These are phyloP conservation scores for Petrophora chlorosata DNA, from an alignment of 2,888 invertebrate genomes.

Conservation along the genomic window DNA sequence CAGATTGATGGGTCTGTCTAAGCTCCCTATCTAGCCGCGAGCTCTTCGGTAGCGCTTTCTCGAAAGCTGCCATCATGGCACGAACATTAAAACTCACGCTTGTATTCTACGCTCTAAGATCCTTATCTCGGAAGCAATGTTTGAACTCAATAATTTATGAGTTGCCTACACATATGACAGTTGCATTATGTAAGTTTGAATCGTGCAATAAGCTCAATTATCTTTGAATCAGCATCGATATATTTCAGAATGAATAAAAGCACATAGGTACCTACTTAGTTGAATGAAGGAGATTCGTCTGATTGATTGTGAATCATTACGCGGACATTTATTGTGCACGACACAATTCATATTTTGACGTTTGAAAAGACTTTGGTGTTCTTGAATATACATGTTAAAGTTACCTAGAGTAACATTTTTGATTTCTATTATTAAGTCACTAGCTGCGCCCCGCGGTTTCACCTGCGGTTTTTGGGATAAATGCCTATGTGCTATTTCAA, in stretches of 20 bases:
- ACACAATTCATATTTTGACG: conserved; percentile 4
- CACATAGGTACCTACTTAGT: conserved; percentile 8
- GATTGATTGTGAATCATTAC: conserved; percentile 21
- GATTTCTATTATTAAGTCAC: too few species aligned
- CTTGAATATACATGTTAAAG: too few species aligned
- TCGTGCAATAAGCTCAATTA: conserved; percentile 44
- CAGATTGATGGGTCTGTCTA: conserved; percentile 36
- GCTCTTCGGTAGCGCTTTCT: conserved; percentile 47
- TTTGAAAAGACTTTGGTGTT: conserved; percentile 2
- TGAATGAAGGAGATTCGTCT: conserved; percentile 18
- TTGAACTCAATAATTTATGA: conserved; percentile 66
- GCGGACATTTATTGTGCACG: conserved; percentile 12
- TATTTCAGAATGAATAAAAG: conserved; percentile 18
- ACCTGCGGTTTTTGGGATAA: too few species aligned
- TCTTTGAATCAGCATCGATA: conserved; percentile 40
- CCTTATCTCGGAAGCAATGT: conserved; percentile 58
- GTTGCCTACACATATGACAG: conserved; percentile 56
- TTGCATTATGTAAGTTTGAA: conserved; percentile 52
- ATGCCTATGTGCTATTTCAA: too few species aligned
- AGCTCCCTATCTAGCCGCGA: conserved; percentile 24
- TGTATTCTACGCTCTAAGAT: conserved; percentile 53
- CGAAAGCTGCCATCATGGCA: conserved; percentile 43
- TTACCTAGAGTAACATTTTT: too few species aligned
- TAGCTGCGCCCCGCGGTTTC: too few species aligned
- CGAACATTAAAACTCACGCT: conserved; percentile 46